phyloP scores from a whole-genome alignment of 2,113 vertebrate species.

The Labrus mixtus region DNA sequence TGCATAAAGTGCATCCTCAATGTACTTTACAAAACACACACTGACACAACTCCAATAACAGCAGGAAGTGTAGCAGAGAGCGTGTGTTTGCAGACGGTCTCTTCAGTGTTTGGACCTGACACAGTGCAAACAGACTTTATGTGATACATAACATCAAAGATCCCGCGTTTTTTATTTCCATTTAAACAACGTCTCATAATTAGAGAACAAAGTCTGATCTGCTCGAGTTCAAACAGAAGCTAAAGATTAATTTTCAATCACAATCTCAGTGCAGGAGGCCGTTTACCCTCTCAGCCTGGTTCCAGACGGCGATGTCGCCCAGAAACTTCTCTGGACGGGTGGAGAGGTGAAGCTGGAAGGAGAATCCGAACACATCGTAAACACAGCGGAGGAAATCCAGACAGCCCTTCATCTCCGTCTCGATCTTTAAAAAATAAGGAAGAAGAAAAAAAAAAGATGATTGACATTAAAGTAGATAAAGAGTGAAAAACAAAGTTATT shows the following conservation, averaged over 20 bases:
- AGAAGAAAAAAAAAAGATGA: background rate
- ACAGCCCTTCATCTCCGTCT: conserved; percentile 92
- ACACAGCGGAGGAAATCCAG: conserved; percentile 92
- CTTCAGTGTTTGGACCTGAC: no score
- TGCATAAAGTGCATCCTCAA: no score
- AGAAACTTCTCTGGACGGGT: conserved; percentile 93
- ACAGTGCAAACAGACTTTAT: no score
- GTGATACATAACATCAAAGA: background rate
- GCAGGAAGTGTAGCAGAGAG: no score
- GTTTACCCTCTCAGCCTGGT: conserved; percentile 93
- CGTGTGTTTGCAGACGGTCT: no score
- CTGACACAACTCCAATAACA: no score
- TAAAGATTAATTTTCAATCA: background rate
- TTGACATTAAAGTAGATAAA: no score
- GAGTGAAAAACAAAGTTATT: background rate
- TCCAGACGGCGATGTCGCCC: conserved; percentile 90
- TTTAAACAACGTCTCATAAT: background rate
- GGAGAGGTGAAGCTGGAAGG: conserved; percentile 94
- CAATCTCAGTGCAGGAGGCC: background rate
- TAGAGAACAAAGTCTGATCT: background rate
- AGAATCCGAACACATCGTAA: conserved; percentile 92
- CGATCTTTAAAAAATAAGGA: conserved; percentile 83
- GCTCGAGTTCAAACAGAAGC: background rate
- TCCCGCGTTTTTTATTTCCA: background rate
- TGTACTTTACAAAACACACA: no score